These are phyloP conservation scores for Troilus luridus DNA, from an alignment of 2,888 invertebrate genomes.

Conservation along the genomic window DNA sequence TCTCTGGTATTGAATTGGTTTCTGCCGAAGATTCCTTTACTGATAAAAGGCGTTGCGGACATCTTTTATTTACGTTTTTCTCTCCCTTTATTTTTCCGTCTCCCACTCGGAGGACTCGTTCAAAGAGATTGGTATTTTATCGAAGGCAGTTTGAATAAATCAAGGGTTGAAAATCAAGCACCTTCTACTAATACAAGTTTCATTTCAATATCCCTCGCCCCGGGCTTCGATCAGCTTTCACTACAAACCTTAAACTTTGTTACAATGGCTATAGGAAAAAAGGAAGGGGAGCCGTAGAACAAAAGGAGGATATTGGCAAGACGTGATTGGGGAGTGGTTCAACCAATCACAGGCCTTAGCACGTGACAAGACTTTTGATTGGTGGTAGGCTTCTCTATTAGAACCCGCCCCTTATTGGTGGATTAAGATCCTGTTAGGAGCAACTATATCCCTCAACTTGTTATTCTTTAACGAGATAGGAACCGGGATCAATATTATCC, in stretches of 20 bases:
- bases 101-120: background rate
- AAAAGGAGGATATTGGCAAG: conserved; percentile 50
- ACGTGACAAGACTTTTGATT: conserved; percentile 58
- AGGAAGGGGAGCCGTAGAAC: background rate
- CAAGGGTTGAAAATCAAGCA: background rate
- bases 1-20: background rate
- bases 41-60: background rate
- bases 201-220: background rate
- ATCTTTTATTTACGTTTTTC: background rate
- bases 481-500: conserved; percentile 22
- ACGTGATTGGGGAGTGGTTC: conserved; percentile 59
- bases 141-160: conserved; percentile 27
- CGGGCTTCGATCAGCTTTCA: background rate
- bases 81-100: background rate
- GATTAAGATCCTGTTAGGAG: conserved; percentile 56
- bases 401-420: conserved; percentile 52
- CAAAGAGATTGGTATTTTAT: conserved; percentile 37
- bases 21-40: background rate
- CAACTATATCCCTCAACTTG: conserved; percentile 48
- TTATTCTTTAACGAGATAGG: conserved; percentile 42
- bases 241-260: conserved; percentile 33
- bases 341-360: conserved; percentile 53
- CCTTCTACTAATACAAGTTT: background rate
- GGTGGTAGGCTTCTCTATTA: conserved; percentile 52
- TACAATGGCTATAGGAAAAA: conserved; percentile 30